Percentiles rank a stretch among this genome's conserved stretches.
phyloP scores from a whole-genome alignment of 2,113 vertebrate species.

The Mohoua ochrocephala region DNA sequence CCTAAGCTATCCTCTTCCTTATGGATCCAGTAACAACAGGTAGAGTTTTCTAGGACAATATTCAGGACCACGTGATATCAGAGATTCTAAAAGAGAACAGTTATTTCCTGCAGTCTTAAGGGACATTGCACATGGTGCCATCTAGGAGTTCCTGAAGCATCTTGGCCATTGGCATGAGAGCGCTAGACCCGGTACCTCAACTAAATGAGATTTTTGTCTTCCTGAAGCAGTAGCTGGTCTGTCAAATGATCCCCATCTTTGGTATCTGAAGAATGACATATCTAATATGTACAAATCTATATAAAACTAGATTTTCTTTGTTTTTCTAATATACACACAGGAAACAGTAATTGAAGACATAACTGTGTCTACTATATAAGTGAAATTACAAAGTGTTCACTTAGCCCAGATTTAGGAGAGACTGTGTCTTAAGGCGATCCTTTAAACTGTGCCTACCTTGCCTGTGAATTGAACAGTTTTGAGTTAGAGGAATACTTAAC shows the following conservation, averaged over 20 bases:
- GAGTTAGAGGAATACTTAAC: background rate
- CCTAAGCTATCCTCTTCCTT: background rate
- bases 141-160: background rate
- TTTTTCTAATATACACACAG: background rate
- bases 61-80: background rate
- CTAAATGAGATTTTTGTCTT: background rate
- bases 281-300: background rate
- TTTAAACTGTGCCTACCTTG: background rate
- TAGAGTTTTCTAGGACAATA: background rate
- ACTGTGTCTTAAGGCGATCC: background rate
- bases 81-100: background rate
- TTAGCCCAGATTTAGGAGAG: background rate
- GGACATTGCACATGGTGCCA: background rate
- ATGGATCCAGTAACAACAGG: background rate
- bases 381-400: background rate
- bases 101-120: background rate
- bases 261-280: background rate
- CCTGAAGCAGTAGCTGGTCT: background rate
- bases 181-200: background rate
- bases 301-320: background rate
- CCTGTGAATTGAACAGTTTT: background rate
- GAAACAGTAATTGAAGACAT: background rate
- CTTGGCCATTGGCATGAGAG: background rate
- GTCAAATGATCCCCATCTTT: background rate
- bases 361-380: background rate